Base-by-base conservation (phyloP, 1,140 invertebrate genomes). In the Procambarus virginalis region DNA sequence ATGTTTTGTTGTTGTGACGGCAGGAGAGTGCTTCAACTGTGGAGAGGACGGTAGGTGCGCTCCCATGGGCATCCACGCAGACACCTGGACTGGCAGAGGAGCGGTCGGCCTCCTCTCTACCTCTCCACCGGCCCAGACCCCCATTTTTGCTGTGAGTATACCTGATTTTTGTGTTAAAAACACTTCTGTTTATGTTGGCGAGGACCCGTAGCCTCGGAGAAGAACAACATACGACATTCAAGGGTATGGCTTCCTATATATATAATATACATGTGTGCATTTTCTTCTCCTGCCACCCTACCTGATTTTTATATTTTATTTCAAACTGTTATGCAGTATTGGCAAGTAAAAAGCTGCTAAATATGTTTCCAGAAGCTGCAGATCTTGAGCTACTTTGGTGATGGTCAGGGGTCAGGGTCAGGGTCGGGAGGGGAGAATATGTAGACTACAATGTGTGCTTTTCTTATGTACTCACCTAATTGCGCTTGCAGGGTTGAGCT, bases 21-120 rank as follows among this genome's bases (percentile, higher is more conserved):
- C 68, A 88, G 86, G 86, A 2, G 45, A 80, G 46, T 88, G 86
- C 79, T 58, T 81, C 58, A 75, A 9, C n/a, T 92, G 91, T 68
- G 89, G 89, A 2, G 73, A 90, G 70, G 80, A 86, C 17, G 88
- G 81, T n/a, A 46, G 80, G 8, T 92, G 91, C 46, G 87, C 84
- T 4, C 70, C 55, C 5, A 73, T 92, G 75, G 91, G 91, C 14
- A 60, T 91, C 4, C 60, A 85, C 22, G 91, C 91, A 2, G 86
- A 89, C 60, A 17, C 60, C 10, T 92, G 91, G 91, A 14, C 20
- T 6, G 88, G 81, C 14, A 20, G 58, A 45, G 58, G 77, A n/a
- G 22, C 17, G 17, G 34, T 51, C 12, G 20, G 79, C 10, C 34
- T 84, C 48, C 3, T 6, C 9, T 89, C 73, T 89, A 84, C 60